Evolutionary conservation across 2,888 invertebrate species (phyloP), one percentile per base, ranked within the genome.

Genomic region (Lutraria lutraria): DNA sequence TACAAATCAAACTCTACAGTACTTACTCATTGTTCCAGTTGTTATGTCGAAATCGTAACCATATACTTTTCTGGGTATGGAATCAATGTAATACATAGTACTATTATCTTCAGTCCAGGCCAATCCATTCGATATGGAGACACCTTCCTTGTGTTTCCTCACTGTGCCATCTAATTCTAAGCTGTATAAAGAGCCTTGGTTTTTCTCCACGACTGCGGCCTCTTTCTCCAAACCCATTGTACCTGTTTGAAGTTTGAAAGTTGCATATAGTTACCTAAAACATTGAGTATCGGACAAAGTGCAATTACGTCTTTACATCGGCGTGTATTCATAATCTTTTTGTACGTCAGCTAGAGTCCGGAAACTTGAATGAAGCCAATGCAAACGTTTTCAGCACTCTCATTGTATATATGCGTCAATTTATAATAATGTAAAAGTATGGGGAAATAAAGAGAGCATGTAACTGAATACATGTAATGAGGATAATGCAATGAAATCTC

Each of bases 21-120:
- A 80, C 97, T 97, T 97, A 98, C 98, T 97, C 76, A 97, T 97
- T 80, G 97, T 96, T 15, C 98, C 98, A 21, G 96, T 97, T 0
- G 97, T 96, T 0, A 97, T 95, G 93, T 98, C 97, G 94, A 97
- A 98, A 95, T 98, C 98, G 94, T 98, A 98, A 13, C 31, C 98
- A 86, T 97, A 98, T 4, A 98, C 97, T 93, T 97, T 97, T 56
- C 97, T 96, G 0, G 98, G 98, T 0, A 97, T 97, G 0, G 98
- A 97, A 96, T 98, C 98, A 63, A 98, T 98, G 96, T 98, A 98
- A 96, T 98, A 98, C 97, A 98, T 97, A 93, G 97, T 97, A 90
- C 97, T 97, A 94, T 97, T 97, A 94, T 98, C 98, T 0, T 97
- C 95, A 25, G 97, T 98, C 98, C 98, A 98, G 0, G 98, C 98